Conservation (phyloP, 2,113 vertebrate species). For the Oreamnos americanus region DNA sequence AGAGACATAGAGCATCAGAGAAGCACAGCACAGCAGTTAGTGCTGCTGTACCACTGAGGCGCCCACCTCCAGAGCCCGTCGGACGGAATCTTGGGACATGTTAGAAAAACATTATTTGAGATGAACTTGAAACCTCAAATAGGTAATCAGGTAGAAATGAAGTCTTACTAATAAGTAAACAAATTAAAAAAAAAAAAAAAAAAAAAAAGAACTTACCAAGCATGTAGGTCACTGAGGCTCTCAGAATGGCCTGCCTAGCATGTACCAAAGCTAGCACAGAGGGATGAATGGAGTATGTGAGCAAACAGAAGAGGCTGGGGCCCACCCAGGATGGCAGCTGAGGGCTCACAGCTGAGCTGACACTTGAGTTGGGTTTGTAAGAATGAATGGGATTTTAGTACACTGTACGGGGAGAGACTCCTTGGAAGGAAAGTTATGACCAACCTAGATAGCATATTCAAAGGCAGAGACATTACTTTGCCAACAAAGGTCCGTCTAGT, state of each 20-base stretch:
- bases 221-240: background rate
- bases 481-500: too few relatives aligned
- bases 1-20: background rate
- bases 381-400: background rate
- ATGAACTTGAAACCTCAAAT: background rate
- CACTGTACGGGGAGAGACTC: background rate
- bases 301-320: background rate
- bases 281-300: background rate
- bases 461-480: too few relatives aligned
- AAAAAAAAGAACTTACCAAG: background rate
- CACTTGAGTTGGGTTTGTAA: background rate
- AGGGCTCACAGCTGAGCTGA: background rate
- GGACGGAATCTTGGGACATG: background rate
- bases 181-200: background rate
- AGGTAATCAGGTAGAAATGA: background rate
- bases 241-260: background rate
- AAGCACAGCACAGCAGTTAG: background rate
- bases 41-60: fast-evolving
- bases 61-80: background rate
- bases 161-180: background rate
- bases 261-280: background rate
- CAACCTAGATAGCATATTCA: too few relatives aligned
- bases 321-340: background rate
- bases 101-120: background rate
- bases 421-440: too few relatives aligned